Conservation (phyloP, 2,797 vertebrate genomes). For the Dicrostonyx torquatus region DNA sequence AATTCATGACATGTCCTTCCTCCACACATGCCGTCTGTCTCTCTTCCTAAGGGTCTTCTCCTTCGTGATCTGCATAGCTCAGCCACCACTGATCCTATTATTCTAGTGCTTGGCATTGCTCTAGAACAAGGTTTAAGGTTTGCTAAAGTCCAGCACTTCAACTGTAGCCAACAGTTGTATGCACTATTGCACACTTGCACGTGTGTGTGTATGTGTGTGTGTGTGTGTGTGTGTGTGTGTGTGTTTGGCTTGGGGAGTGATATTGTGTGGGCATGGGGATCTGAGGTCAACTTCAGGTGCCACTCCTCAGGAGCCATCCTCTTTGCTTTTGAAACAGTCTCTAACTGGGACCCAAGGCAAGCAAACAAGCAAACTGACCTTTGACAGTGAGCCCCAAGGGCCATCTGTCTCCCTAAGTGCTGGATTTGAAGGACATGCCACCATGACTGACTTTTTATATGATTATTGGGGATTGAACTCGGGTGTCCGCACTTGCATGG, state of each 20-base stretch:
- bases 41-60: neutral
- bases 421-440: neutral
- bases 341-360: neutral
- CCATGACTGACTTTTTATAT: neutral
- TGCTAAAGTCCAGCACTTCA: neutral
- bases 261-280: neutral
- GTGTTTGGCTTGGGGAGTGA: neutral
- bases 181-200: neutral
- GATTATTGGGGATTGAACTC: neutral
- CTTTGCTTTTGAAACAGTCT: neutral
- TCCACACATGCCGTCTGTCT: neutral
- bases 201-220: neutral
- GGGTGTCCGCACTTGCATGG: accelerated
- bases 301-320: too few relatives aligned
- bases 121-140: neutral
- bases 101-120: neutral
- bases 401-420: neutral
- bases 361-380: neutral
- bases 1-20: neutral
- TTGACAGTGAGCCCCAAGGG: neutral
- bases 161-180: neutral
- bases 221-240: neutral
- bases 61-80: neutral
- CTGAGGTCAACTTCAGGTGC: neutral
- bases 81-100: neutral